Conservation (phyloP, 37 sponge, comb jelly and placozoan species). For the Eunapius fragilis region DNA sequence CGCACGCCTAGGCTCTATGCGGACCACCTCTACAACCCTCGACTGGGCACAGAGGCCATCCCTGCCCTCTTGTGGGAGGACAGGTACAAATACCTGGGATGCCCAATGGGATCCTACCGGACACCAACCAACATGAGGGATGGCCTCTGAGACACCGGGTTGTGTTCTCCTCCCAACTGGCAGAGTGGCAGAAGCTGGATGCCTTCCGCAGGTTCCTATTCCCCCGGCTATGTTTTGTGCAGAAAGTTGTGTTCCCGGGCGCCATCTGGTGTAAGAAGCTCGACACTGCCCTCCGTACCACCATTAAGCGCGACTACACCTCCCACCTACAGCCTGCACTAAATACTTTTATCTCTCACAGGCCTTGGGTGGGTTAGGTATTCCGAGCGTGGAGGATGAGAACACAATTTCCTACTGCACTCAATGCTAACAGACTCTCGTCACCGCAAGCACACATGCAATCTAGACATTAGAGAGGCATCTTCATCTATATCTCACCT, state of each 20-base stretch:
- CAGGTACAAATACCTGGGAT: constrained; percentile 27
- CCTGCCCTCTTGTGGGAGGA: constrained; percentile 24
- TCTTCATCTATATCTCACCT: no score
- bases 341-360: no score
- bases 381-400: no score
- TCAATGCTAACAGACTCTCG: no score
- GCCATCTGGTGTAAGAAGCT: constrained; percentile 12
- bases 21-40: neutral
- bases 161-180: neutral
- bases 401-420: no score
- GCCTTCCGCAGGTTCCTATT: constrained; percentile 39
- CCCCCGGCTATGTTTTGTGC: constrained; percentile 2
- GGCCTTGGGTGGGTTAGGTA: no score
- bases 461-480: no score
- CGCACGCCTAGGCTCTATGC: neutral
- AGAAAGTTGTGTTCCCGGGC: neutral
- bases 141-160: neutral
- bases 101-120: neutral
- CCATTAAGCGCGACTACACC: no score
- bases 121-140: neutral
- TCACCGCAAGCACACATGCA: no score
- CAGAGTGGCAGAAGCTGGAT: constrained; percentile 65
- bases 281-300: neutral
- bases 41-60: neutral
- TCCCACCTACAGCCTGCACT: no score